Conservation (phyloP, 2,113 vertebrate genomes). For the Trochalopteron elliotii region DNA sequence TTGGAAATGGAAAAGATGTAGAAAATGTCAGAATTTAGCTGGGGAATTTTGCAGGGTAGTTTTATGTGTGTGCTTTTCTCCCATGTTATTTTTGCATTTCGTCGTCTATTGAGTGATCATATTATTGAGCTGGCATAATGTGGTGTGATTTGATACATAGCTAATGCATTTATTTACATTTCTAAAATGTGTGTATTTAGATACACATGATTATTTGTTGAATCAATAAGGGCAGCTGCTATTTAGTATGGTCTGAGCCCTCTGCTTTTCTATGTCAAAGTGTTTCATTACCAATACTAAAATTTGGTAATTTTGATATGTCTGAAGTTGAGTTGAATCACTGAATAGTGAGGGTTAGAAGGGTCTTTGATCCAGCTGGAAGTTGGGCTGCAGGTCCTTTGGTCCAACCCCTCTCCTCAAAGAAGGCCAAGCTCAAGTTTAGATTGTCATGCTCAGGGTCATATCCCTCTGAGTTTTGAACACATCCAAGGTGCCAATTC, state of each 20-base stretch:
- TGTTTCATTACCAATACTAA: background rate
- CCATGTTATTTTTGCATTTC: background rate
- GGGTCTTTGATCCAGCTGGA: background rate
- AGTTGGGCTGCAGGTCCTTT: background rate
- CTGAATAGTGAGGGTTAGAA: background rate
- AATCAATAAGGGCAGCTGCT: background rate
- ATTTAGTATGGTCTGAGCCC: background rate
- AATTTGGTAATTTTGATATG: background rate
- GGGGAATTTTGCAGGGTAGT: background rate
- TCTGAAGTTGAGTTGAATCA: background rate
- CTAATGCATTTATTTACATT: slow-evolving; percentile 9
- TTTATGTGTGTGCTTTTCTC: background rate
- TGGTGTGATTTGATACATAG: background rate
- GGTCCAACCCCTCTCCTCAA: rapidly evolving
- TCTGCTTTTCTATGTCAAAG: background rate
- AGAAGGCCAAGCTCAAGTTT: background rate
- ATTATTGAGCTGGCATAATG: background rate
- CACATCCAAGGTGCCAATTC: background rate
- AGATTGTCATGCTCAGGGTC: background rate
- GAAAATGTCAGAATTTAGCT: background rate
- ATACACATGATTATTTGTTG: background rate
- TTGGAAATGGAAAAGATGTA: background rate
- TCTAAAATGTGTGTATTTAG: background rate
- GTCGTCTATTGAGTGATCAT: background rate
- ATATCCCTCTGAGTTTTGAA: background rate